A percentile compares a stretch with the other conserved stretches of the same genome.
These are phyloP conservation scores for Netelia fuscicornis DNA, from an alignment of 2,888 invertebrate genomes.

Conservation along the genomic window DNA sequence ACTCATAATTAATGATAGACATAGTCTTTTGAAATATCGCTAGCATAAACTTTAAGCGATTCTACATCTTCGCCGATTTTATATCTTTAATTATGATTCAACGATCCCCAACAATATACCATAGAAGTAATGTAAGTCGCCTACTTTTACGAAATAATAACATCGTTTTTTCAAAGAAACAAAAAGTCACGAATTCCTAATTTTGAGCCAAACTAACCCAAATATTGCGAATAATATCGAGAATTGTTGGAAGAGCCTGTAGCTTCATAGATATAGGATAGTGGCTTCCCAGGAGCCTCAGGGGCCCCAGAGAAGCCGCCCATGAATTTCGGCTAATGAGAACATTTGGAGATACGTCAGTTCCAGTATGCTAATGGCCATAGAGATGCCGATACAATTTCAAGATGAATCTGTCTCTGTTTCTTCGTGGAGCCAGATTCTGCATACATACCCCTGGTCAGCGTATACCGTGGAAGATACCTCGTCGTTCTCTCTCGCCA, in stretches of 20 bases:
- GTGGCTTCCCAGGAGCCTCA: slow-evolving; percentile 67
- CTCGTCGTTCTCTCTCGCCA: slow-evolving; percentile 54
- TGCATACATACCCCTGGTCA: slow-evolving; percentile 44
- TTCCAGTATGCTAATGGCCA: slow-evolving; percentile 85
- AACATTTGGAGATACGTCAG: slow-evolving; percentile 85
- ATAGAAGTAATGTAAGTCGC: no score
- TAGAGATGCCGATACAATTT: slow-evolving; percentile 85
- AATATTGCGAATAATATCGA: background rate
- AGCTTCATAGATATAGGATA: slow-evolving; percentile 62
- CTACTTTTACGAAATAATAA: background rate
- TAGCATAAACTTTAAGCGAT: no score
- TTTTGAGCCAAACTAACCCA: background rate
- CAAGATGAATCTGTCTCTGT: slow-evolving; percentile 83
- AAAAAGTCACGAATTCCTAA: background rate
- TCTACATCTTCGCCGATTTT: background rate
- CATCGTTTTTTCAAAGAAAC: background rate
- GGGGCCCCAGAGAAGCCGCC: slow-evolving; percentile 82
- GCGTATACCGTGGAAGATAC: slow-evolving; percentile 24
- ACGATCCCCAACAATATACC: background rate
- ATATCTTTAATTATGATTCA: background rate
- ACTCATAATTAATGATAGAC: no score
- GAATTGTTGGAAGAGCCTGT: slow-evolving; percentile 59
- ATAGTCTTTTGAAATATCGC: background rate
- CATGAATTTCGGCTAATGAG: slow-evolving; percentile 85
- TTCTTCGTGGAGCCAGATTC: slow-evolving; percentile 48